Evolutionary conservation across 2,888 invertebrate genomes (phyloP).

Genomic region (Harmothoe impar): DNA sequence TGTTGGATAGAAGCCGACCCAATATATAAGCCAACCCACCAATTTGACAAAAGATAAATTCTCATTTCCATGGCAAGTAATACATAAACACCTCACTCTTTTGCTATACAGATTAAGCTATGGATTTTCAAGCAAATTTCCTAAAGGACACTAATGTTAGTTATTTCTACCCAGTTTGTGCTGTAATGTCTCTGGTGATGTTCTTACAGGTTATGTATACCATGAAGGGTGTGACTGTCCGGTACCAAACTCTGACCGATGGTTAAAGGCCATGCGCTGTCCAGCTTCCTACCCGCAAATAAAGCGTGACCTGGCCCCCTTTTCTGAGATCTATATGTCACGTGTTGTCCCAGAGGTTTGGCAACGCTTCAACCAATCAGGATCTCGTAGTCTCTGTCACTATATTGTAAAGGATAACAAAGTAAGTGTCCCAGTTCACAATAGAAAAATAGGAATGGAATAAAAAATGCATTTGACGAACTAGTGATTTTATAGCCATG

Average conservation of each 20-base stretch:
- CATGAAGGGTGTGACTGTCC: conserved; percentile 95
- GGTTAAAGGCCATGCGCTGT: conserved; percentile 88
- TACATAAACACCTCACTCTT: too few relatives aligned
- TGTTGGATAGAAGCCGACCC: too few relatives aligned
- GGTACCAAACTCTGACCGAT: conserved; percentile 86
- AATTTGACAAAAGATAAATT: too few relatives aligned
- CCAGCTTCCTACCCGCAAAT: conserved; percentile 88
- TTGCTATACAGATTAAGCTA: too few relatives aligned
- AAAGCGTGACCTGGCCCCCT: conserved; percentile 88
- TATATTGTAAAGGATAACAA: conserved; percentile 93
- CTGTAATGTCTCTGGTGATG: background rate
- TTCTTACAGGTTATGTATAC: conserved; percentile 87
- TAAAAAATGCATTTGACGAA: background rate
- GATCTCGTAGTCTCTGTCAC: conserved; percentile 93
- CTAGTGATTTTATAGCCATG: too few relatives aligned
- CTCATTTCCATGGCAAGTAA: too few relatives aligned
- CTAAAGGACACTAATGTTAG: too few relatives aligned
- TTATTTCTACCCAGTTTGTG: too few relatives aligned
- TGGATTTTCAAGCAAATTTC: too few relatives aligned
- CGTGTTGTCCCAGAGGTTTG: conserved; percentile 87
- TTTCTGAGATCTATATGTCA: conserved; percentile 87
- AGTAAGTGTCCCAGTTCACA: conserved; percentile 82
- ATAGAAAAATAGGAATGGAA: background rate
- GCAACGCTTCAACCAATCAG: conserved; percentile 89
- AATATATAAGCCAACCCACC: too few relatives aligned